Base-by-base conservation (phyloP, 2,797 vertebrate genomes). In the Crax fasciolata region DNA sequence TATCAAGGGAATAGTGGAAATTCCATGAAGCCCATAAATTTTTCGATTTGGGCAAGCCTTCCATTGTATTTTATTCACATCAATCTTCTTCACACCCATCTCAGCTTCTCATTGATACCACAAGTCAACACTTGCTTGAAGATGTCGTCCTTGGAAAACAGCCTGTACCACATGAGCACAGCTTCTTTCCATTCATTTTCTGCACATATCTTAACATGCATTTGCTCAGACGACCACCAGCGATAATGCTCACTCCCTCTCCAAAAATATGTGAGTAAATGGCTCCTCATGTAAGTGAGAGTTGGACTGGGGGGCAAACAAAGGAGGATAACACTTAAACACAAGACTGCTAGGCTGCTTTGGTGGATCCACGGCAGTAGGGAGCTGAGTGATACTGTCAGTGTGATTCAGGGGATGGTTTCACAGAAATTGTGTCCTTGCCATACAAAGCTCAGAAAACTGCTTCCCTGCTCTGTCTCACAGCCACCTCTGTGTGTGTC, bases 51-150 rank as follows among this genome's bases (percentile, higher is more conserved):
- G 48, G 68, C 27, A 86, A 87, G 35, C 13, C 51, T 52, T 24
- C 51, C 51, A 79, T 2, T 84, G 5, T 15, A 59, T 57, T 88
- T 86, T 55, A 41, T 51, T 94, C 4, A 0, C 5, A 27, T 55
- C 17, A 55, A 7, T 30, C 8, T 62, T 49, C 44, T 86, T 75
- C 21, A 52, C 55, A 54, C 24, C 39, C 30, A 30, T 55, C 51
- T 85, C 73, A 61, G 51, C 24, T 84, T 86, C 67, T 70, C 44
- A 48, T 0, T 68, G 62, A 74, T 19, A 13, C 51, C 24, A 44
- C 46, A 78, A 91, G 54, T 39, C 74, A 90, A 88, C 28, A 66
- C 62, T 75, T 35, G 48, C 61, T 68, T 89, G 55, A 79, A 91
- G 72, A 66, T 5, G 4, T 44, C 63, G 65, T 44, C 23, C 28